Evolutionary conservation across 2,113 vertebrate genomes (phyloP).

Genomic region (Trematocara stigmaticum): DNA sequence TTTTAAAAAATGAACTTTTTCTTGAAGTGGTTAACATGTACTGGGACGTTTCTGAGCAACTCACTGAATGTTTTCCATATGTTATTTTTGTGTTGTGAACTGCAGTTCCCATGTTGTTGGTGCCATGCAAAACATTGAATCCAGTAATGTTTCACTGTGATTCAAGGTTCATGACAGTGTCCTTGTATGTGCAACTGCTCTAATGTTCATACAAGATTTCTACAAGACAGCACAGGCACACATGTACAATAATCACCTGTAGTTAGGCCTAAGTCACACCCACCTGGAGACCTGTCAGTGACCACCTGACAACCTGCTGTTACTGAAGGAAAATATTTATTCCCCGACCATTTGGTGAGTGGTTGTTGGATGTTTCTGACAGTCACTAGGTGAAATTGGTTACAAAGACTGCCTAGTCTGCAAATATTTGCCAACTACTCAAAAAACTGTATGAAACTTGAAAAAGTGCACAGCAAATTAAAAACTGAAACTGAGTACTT

Average conservation of each 20-base stretch:
- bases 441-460: background rate
- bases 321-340: background rate
- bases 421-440: background rate
- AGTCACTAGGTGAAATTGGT: background rate
- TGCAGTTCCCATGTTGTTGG: background rate
- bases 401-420: background rate
- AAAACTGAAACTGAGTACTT: background rate
- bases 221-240: background rate
- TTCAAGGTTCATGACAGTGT: conserved; percentile 1
- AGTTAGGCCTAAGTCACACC: background rate
- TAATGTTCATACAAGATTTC: background rate
- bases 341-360: background rate
- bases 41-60: background rate
- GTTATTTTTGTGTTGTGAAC: background rate
- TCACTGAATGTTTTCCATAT: background rate
- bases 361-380: background rate
- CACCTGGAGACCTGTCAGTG: background rate
- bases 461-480: background rate
- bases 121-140: background rate
- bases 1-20: background rate
- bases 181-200: background rate
- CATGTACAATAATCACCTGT: background rate
- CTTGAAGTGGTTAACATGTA: background rate
- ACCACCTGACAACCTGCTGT: background rate
- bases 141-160: background rate